phyloP scores from a whole-genome alignment of 2,113 vertebrate species.

The Osmerus eperlanus region DNA sequence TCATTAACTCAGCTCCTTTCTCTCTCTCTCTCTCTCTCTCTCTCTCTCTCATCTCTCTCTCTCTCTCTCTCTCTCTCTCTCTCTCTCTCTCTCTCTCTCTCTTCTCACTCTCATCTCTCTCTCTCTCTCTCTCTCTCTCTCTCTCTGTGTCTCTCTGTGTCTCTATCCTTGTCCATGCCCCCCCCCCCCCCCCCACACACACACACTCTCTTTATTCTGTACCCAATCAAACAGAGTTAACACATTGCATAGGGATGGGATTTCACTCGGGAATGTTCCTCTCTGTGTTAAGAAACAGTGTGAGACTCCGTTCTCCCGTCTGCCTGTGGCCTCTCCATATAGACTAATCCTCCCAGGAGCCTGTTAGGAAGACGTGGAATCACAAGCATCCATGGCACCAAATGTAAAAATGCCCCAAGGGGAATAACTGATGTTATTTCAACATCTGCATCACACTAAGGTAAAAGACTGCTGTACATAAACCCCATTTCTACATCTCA shows the following conservation, averaged over 20 bases:
- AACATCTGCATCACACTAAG: constrained; percentile 51
- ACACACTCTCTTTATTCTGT: too few relatives aligned
- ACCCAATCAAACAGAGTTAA: too few relatives aligned
- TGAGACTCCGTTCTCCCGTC: constrained; percentile 17
- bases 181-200: neutral
- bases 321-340: constrained; percentile 12
- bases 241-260: neutral
- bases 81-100: constrained; percentile 35
- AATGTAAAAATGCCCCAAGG: constrained; percentile 13
- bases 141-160: constrained; percentile 34
- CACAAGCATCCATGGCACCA: neutral
- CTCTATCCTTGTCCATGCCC: neutral
- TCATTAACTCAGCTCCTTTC: constrained; percentile 19
- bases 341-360: constrained; percentile 44
- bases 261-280: constrained; percentile 20
- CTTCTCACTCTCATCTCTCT: constrained; percentile 1
- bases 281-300: constrained; percentile 40
- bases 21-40: neutral
- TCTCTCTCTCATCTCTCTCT: neutral
- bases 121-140: constrained; percentile 10
- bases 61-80: neutral
- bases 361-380: constrained; percentile 12
- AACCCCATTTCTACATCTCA: constrained; percentile 34
- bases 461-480: constrained; percentile 7
- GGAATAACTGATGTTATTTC: constrained; percentile 40